phyloP scores from a whole-genome alignment of 2,797 vertebrate species.

The Cuculus canorus region DNA sequence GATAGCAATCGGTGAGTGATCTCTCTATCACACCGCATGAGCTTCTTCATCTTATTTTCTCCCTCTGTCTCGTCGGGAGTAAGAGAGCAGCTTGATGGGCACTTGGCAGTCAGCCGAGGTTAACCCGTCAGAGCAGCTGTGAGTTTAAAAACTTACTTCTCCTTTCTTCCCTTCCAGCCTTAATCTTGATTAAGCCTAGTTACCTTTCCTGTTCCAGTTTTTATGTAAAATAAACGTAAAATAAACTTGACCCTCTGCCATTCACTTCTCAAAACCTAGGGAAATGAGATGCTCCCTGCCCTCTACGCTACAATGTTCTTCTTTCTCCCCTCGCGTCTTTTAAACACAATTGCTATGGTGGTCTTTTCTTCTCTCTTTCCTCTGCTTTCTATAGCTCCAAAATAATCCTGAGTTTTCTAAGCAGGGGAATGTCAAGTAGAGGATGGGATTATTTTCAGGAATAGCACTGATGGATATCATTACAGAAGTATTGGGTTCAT shows the following conservation, averaged over 20 bases:
- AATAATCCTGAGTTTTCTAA: neutral
- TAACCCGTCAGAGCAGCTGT: neutral
- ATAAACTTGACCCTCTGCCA: neutral
- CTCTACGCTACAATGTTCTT: neutral
- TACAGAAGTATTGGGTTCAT: neutral
- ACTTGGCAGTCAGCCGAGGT: neutral
- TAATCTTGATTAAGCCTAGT: neutral
- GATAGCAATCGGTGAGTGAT: neutral
- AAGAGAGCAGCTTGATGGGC: neutral
- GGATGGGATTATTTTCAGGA: neutral
- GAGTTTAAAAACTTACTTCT: neutral
- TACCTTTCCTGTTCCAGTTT: neutral
- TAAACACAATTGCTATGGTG: neutral
- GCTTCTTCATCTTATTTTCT: neutral
- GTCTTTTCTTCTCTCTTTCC: neutral
- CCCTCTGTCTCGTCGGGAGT: neutral
- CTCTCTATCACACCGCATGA: neutral
- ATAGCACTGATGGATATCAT: neutral
- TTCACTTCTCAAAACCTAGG: neutral
- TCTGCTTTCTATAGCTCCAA: neutral
- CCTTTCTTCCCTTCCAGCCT: neutral
- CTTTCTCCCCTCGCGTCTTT: neutral
- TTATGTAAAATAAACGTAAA: neutral
- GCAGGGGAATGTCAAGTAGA: neutral
- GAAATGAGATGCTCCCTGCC: neutral